phyloP scores from a whole-genome alignment of 2,113 vertebrate genomes.

The Nycticebus coucang region DNA sequence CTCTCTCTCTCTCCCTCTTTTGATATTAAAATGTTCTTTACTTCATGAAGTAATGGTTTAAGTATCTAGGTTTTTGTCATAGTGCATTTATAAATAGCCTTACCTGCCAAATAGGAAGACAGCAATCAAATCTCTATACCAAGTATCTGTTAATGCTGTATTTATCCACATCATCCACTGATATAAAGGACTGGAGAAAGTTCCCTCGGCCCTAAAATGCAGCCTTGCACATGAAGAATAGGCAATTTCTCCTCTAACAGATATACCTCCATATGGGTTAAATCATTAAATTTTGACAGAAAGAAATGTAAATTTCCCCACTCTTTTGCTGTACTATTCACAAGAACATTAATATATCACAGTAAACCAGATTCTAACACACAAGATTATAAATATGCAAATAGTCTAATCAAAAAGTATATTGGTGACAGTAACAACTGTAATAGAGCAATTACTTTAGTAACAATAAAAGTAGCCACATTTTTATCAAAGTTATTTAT shows the following conservation, averaged over 20 bases:
- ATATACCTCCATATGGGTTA: background rate
- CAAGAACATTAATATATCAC: background rate
- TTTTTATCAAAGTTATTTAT: slow-evolving; percentile 51
- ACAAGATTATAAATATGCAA: background rate
- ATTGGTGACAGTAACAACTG: background rate
- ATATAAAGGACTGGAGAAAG: slow-evolving; percentile 34
- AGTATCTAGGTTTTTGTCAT: background rate
- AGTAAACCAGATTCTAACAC: slow-evolving; percentile 24
- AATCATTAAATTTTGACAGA: background rate
- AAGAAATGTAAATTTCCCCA: background rate
- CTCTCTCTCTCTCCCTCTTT: background rate
- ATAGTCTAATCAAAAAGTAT: slow-evolving; percentile 4
- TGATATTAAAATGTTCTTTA: slow-evolving; percentile 35
- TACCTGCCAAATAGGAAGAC: background rate
- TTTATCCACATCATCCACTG: background rate
- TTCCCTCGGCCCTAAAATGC: slow-evolving; percentile 23
- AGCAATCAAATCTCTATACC: slow-evolving; percentile 5
- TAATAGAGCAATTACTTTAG: background rate
- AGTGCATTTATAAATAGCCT: background rate
- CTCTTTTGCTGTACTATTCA: slow-evolving; percentile 1
- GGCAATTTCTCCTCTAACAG: background rate
- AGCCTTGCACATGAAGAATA: background rate
- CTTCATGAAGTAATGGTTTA: background rate
- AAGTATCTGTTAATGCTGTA: slow-evolving; percentile 42
- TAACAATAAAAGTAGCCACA: slow-evolving; percentile 1